phyloP scores from a whole-genome alignment of 1,140 invertebrate genomes.

The roundworm (Caenorhabditis elegans) region DNA sequence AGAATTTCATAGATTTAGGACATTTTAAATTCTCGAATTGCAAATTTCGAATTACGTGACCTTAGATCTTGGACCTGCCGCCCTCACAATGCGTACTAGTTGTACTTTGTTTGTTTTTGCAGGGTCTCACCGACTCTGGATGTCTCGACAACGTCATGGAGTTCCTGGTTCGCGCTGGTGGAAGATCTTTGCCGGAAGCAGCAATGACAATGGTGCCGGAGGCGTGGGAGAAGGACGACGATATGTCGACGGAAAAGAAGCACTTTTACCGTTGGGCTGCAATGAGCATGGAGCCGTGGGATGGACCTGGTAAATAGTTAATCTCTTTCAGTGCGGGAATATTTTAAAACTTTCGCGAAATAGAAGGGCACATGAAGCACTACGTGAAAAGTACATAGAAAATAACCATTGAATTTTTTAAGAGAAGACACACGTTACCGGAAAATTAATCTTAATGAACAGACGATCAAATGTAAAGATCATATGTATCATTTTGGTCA shows the following conservation, averaged over 20 bases:
- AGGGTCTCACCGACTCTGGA: slow-evolving; percentile 91
- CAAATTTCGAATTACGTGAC: slow-evolving; percentile 22
- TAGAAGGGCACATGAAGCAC: too few species aligned
- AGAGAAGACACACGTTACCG: too few species aligned
- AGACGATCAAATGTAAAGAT: too few species aligned
- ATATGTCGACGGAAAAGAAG: slow-evolving; percentile 87
- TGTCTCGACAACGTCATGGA: slow-evolving; percentile 95
- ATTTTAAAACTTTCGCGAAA: not conserved
- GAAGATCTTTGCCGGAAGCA: slow-evolving; percentile 85
- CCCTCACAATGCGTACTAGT: not conserved
- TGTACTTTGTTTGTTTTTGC: not conserved
- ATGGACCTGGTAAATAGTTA: slow-evolving; percentile 74
- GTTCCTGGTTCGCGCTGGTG: slow-evolving; percentile 89
- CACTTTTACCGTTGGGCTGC: slow-evolving; percentile 96
- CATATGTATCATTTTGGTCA: too few species aligned
- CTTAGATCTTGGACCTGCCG: not conserved
- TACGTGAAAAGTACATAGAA: too few species aligned
- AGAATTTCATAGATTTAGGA: not conserved
- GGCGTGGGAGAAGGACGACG: slow-evolving; percentile 93
- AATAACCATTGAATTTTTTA: too few species aligned
- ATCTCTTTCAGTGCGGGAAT: not conserved
- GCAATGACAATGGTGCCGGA: slow-evolving; percentile 99
- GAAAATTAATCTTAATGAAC: too few species aligned
- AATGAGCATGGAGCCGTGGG: slow-evolving; percentile 98
- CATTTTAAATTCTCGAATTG: slow-evolving; percentile 10